Base-by-base conservation (phyloP, 2,888 invertebrate genomes). In the Unio delphinus region DNA sequence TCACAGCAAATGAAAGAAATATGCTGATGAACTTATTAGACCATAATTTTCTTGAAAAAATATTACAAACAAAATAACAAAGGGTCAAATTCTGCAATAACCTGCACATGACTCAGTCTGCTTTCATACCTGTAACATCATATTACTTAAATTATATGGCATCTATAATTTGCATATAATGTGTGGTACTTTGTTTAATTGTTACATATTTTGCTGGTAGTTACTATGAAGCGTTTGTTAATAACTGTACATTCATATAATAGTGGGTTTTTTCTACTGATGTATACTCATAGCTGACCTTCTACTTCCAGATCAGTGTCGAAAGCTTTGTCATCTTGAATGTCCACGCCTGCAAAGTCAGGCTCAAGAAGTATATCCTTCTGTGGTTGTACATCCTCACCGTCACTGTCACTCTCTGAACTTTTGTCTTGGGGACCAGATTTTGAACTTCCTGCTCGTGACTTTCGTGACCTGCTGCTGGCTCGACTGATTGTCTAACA, bases 221-320 rank as follows among this genome's bases (percentile, higher is more conserved):
- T 20, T 23, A 59, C 8, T 11, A 26, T 23, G 26, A 59, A 59
- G 26, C 26, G 15, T 59, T 23, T 26, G 26, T 59, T 26, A 17
- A 59, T 26, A 59, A 59, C 18, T 59, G 59, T 23, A 23, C 23
- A 59, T 11, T 59, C 11, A 3, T 23, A 23, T 58, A 58, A 23
- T 58, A 58, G 58, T 23, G 58, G 3, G 1, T 20, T 23, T 58
- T 58, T n/a, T 58, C 4, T 2, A 20, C 1, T 3, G 58, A 45
- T 15, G 3, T 45, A 45, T 45, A 45, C 15, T 45, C 11, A 15
- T 20, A 28, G 18, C 73, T 65, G 74, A 87, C 88, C 88, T 80
- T 88, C 88, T 3, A 75, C 75, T 74, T 89, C 89, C 34, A 89
- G 75, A 68, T 89, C 89, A 11, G 89, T 89, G 74, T 89, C 89